A percentile compares a stretch with the other conserved stretches of the same genome.
Conservation (phyloP, 37 sponge, comb jelly and placozoan species). For the Agelas oroides region DNA sequence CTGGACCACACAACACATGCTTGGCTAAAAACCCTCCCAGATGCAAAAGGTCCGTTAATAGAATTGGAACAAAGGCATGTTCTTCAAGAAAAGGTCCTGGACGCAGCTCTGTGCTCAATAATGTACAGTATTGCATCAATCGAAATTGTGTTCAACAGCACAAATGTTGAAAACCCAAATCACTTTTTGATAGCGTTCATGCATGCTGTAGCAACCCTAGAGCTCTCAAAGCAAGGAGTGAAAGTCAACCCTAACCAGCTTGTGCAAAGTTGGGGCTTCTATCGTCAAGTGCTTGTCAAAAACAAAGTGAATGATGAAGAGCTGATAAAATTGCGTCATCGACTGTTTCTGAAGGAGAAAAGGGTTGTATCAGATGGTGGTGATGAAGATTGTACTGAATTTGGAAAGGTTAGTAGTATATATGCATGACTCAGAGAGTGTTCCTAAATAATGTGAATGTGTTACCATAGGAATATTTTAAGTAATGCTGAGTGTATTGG, state of each 20-base stretch:
- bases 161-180: constrained; percentile 18
- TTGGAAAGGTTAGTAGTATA: too few species aligned
- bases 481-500: too few species aligned
- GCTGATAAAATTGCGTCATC: neutral
- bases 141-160: neutral
- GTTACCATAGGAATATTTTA: too few species aligned
- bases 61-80: neutral
- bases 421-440: too few species aligned
- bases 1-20: neutral
- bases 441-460: too few species aligned
- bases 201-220: constrained; percentile 31
- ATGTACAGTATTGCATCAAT: constrained; percentile 54
- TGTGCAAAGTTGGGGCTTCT: constrained; percentile 30
- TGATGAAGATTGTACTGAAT: too few species aligned
- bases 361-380: neutral
- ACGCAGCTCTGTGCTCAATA: constrained; percentile 33
- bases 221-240: neutral
- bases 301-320: constrained; percentile 2
- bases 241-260: neutral
- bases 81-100: constrained; percentile 16
- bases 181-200: constrained; percentile 43
- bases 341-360: neutral
- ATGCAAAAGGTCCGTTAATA: neutral
- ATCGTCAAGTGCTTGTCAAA: constrained; percentile 16
- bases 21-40: neutral